Evolutionary conservation across 2,113 vertebrate species (phyloP).

Genomic region (Pungitius pungitius): DNA sequence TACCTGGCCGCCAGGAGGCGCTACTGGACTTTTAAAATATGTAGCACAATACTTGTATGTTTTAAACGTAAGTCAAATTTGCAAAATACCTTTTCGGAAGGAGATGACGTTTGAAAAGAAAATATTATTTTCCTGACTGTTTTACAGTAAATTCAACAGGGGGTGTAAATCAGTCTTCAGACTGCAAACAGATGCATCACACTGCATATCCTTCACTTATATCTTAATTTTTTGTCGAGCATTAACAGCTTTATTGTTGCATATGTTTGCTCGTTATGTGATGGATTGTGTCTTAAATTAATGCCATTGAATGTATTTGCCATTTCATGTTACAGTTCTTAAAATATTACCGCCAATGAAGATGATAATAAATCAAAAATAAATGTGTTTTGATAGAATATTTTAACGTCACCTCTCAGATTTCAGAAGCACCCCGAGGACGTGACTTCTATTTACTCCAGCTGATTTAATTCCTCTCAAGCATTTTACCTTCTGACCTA

Average conservation of each 20-base stretch:
- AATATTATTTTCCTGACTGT: not conserved
- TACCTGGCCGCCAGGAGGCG: conserved; percentile 45
- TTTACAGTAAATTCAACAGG: not conserved
- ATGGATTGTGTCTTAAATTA: not conserved
- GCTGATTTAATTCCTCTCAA: not conserved
- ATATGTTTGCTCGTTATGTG: not conserved
- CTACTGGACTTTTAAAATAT: not conserved
- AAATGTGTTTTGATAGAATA: not conserved
- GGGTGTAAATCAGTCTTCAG: not conserved
- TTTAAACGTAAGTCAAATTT: not conserved
- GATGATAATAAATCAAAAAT: not conserved
- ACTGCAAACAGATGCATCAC: not conserved
- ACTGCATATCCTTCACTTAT: not conserved
- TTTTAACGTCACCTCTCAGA: not conserved
- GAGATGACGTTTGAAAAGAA: no score
- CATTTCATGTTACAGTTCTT: not conserved
- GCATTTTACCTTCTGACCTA: not conserved
- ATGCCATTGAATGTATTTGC: not conserved
- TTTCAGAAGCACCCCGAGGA: not conserved
- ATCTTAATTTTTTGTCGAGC: not conserved
- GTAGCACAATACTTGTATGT: not conserved
- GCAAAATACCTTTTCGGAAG: not conserved
- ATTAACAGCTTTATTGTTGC: not conserved
- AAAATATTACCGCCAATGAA: not conserved
- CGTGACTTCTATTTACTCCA: not conserved